A percentile compares a stretch with the other conserved stretches of the same genome.
phyloP scores from a whole-genome alignment of 2,888 invertebrate species.

The Lasioglossum morio region DNA sequence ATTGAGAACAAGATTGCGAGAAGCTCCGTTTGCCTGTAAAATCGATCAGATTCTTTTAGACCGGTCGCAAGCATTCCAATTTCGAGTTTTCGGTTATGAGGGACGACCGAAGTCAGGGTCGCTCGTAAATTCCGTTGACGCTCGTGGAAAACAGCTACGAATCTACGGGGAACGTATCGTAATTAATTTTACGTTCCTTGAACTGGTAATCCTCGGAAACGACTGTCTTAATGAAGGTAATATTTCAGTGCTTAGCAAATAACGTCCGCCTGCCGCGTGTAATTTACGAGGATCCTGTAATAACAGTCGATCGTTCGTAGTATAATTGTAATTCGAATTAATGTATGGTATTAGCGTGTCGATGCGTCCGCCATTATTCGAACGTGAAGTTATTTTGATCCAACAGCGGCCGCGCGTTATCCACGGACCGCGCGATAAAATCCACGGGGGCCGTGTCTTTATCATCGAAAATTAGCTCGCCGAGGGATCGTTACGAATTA shows the following conservation, averaged over 20 bases:
- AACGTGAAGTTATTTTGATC: slow-evolving; percentile 15
- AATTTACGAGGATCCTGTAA: slow-evolving; percentile 39
- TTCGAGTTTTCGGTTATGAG: slow-evolving; percentile 16
- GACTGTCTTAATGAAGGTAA: slow-evolving; percentile 47
- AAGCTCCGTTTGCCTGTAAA: neutral
- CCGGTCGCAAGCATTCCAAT: neutral
- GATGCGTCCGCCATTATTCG: slow-evolving; percentile 4
- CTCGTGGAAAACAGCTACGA: slow-evolving; percentile 26
- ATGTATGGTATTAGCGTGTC: neutral
- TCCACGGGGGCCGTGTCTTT: neutral
- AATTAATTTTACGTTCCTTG: slow-evolving; percentile 53
- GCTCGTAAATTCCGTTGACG: slow-evolving; percentile 37
- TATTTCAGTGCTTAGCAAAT: slow-evolving; percentile 56
- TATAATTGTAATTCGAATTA: slow-evolving; percentile 35
- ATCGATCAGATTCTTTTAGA: neutral
- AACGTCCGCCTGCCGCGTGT: slow-evolving; percentile 33
- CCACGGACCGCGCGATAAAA: neutral
- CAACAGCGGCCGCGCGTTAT: neutral
- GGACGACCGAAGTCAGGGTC: neutral
- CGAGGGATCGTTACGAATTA: neutral
- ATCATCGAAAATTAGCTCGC: slow-evolving; percentile 10
- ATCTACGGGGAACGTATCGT: slow-evolving; percentile 27
- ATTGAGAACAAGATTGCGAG: neutral
- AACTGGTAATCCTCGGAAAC: slow-evolving; percentile 43
- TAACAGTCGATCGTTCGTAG: slow-evolving; percentile 34